These are phyloP conservation scores for Corydoras sp. DNA, from an alignment of 2,113 vertebrate genomes.

Conservation along the genomic window DNA sequence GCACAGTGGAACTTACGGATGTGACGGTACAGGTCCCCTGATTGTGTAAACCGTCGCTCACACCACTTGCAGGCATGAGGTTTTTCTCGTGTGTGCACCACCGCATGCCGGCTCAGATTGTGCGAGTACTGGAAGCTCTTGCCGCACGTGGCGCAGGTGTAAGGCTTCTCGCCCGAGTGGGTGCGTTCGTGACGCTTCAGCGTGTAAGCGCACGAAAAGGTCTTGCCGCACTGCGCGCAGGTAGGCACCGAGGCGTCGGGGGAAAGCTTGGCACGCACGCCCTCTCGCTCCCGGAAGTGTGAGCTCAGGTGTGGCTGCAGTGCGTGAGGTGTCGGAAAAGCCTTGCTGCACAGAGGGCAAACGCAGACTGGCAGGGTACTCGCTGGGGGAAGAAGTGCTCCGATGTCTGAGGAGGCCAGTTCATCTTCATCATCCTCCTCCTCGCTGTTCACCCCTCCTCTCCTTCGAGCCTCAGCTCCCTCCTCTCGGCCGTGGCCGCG, in stretches of 20 bases:
- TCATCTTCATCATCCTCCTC: slow-evolving; percentile 74
- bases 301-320: slow-evolving; percentile 91
- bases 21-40: slow-evolving; percentile 94
- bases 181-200: slow-evolving; percentile 95
- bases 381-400: slow-evolving; percentile 73
- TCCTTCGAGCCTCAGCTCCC: slow-evolving; percentile 53
- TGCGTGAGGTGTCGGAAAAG: slow-evolving; percentile 83
- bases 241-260: slow-evolving; percentile 85
- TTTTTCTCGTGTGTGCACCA: slow-evolving; percentile 96
- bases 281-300: slow-evolving; percentile 88
- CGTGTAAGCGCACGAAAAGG: slow-evolving; percentile 96
- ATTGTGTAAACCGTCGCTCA: slow-evolving; percentile 95
- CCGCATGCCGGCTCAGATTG: slow-evolving; percentile 93
- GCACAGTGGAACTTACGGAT: slow-evolving; percentile 98
- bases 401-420: slow-evolving; percentile 82
- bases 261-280: slow-evolving; percentile 76
- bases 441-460: slow-evolving; percentile 65
- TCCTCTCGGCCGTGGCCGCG: slow-evolving; percentile 46
- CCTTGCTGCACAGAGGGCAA: slow-evolving; percentile 92
- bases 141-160: slow-evolving; percentile 90
- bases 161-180: slow-evolving; percentile 97
- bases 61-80: slow-evolving; percentile 98
- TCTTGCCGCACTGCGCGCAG: slow-evolving; percentile 93
- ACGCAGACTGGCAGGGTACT: slow-evolving; percentile 76
- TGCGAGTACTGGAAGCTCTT: slow-evolving; percentile 99